Evolutionary conservation across 1,140 invertebrate genomes (phyloP), one percentile per base, ranked within the genome.

Genomic region (Drosophila burlai): DNA sequence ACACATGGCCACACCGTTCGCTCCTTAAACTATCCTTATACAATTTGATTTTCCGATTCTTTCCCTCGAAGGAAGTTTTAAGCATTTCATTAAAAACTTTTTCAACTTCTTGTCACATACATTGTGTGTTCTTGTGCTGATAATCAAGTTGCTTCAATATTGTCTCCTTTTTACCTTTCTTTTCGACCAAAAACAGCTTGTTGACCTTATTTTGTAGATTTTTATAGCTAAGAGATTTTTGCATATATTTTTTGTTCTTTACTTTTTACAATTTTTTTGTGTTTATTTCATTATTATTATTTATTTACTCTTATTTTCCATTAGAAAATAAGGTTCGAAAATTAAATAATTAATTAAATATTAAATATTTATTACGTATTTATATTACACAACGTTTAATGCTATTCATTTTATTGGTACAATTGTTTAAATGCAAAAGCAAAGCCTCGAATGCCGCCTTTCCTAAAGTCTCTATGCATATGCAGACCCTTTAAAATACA

Each of bases 71-170:
- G 26, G 6, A 64, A 66, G 72, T 49, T 76, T 66, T 65, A 29
- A 54, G 61, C 21, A 66, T 76, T 76, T 76, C 74, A 76, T 76
- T 66, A 76, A 59, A 54, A 76, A 76, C 59, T 76, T 76, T 76
- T 59, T 38, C 38, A 31, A 43, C 38, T 43, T 45, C 49, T 72
- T 73, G 65, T 59, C 54, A 58, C 34, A 58, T 63, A 16, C 43
- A n/a, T 34, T 36, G 42, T 46, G n/a, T 47, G 34, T 26, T 4
- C 45, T 16, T 9, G 24, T 42, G 15, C 13, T 55, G 52, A 38
- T 55, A 24, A 24, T 36, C 52, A 24, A 55, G 13, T 26, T 40
- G 21, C 15, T 24, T 4, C 3, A 26, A 57, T 26, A 4, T 40
- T 26, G 21, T 26, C 36, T 40, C 40, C 21, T 13, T 26, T 54